Percentiles rank a stretch among this genome's conserved stretches.
Evolutionary conservation across 2,797 vertebrate genomes (phyloP).

Genomic region (Lepus oiostolus): DNA sequence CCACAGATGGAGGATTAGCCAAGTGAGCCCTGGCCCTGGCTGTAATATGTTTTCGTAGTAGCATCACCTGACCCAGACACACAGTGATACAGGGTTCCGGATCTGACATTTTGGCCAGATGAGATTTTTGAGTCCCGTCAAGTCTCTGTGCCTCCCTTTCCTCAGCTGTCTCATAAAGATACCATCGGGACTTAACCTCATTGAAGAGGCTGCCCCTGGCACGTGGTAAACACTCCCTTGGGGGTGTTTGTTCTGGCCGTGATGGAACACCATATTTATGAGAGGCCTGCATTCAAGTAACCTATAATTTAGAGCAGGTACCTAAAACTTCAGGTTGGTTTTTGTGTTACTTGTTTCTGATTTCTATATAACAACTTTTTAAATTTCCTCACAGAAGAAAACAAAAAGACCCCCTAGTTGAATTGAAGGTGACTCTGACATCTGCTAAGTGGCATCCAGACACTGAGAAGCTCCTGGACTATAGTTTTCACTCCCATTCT

Average conservation of each 20-base stretch:
- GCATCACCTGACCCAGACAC: not conserved
- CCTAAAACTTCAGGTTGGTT: not conserved
- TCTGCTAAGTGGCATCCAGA: not conserved
- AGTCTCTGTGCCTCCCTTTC: not conserved
- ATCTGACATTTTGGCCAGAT: not conserved
- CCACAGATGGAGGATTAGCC: too few species aligned
- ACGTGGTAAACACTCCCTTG: too few species aligned
- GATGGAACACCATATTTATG: not conserved
- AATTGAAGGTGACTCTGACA: not conserved
- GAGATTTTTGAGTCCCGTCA: not conserved
- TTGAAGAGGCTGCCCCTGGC: not conserved
- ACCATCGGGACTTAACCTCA: not conserved
- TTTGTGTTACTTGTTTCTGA: not conserved
- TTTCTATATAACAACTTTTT: slow-evolving; percentile 12
- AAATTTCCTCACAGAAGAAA: not conserved
- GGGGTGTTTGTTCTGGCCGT: not conserved
- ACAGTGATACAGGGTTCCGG: not conserved
- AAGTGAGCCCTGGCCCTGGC: too few species aligned
- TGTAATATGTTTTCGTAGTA: not conserved
- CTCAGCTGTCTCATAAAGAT: not conserved
- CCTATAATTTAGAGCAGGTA: not conserved
- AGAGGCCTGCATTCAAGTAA: not conserved
- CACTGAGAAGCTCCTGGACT: fast-evolving
- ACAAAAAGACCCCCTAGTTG: not conserved
- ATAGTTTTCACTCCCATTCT: not conserved